Conservation (phyloP, 1,140 invertebrate genomes). For the Orussus abietinus region DNA sequence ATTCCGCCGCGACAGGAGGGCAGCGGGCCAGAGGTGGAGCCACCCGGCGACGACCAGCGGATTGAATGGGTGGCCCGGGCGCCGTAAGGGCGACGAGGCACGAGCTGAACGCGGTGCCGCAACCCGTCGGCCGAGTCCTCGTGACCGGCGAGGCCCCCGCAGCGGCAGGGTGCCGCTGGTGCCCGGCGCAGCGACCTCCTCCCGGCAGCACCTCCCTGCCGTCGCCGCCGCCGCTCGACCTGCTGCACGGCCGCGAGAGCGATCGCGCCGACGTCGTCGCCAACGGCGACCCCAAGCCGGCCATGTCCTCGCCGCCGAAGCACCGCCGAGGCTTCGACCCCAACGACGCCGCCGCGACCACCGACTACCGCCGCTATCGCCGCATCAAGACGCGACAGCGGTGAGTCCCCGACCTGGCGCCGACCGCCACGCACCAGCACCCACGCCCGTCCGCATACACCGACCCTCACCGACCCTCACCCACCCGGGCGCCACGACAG, state of each 20-base stretch:
- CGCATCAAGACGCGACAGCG: conserved; percentile 43
- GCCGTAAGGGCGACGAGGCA: conserved; percentile 45
- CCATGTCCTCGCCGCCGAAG: conserved; percentile 44
- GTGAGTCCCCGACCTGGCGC: conserved; percentile 39
- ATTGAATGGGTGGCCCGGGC: conserved; percentile 51
- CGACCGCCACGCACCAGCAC: no score
- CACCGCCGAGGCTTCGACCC: conserved; percentile 45
- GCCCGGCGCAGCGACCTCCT: conserved; percentile 16
- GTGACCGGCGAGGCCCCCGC: conserved; percentile 39
- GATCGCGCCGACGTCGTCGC: conserved; percentile 21
- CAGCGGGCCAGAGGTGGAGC: conserved; percentile 34
- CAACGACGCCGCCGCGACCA: conserved; percentile 38
- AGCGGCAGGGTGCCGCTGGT: conserved; percentile 22
- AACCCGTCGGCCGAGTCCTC: conserved; percentile 38
- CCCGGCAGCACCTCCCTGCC: conserved; percentile 17
- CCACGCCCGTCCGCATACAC: no score
- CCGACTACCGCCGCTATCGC: conserved; percentile 42
- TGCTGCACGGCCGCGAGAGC: conserved; percentile 17
- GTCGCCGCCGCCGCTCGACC: conserved; percentile 30
- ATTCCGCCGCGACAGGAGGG: no score
- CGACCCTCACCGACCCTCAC: no score
- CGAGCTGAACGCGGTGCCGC: conserved; percentile 50
- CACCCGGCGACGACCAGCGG: conserved; percentile 39
- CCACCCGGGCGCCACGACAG: no score
- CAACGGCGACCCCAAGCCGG: conserved; percentile 30